phyloP scores from a whole-genome alignment of 2,888 invertebrate species.

The Gymnosoma rotundatum region DNA sequence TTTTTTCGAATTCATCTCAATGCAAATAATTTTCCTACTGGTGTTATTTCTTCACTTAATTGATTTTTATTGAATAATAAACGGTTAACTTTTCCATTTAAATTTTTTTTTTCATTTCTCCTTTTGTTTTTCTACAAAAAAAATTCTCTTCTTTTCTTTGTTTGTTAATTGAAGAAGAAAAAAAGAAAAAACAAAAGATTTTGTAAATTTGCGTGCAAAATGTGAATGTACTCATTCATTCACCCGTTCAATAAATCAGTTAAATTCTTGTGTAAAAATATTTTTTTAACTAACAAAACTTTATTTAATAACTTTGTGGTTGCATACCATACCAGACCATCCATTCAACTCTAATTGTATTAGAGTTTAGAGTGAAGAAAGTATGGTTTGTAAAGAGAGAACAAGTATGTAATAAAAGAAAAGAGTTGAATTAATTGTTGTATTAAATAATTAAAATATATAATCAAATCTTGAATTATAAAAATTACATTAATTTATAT shows the following conservation, averaged over 20 bases:
- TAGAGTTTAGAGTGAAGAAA: conserved; percentile 10
- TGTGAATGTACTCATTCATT: conserved; percentile 50
- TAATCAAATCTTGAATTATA: no score
- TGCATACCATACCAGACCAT: conserved; percentile 28
- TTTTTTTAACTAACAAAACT: neutral
- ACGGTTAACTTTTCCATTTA: neutral
- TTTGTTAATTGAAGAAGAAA: conserved; percentile 20
- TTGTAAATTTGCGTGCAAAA: conserved; percentile 56
- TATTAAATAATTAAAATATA: no score
- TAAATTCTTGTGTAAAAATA: conserved; percentile 55
- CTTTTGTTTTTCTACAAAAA: neutral
- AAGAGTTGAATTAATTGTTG: no score
- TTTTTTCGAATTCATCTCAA: no score
- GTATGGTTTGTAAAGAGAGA: conserved; percentile 3
- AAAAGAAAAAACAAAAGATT: conserved; percentile 35
- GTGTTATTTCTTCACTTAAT: conserved; percentile 7
- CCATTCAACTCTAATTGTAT: neutral
- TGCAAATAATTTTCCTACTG: neutral
- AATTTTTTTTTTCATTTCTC: conserved; percentile 25
- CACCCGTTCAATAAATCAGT: conserved; percentile 58
- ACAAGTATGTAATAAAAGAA: no score
- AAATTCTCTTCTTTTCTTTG: conserved; percentile 21
- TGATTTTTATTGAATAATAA: conserved; percentile 47
- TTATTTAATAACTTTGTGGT: conserved; percentile 45
- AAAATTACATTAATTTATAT: no score